Evolutionary conservation across 2,113 vertebrate species (phyloP).

Genomic region (Thomomys bottae): DNA sequence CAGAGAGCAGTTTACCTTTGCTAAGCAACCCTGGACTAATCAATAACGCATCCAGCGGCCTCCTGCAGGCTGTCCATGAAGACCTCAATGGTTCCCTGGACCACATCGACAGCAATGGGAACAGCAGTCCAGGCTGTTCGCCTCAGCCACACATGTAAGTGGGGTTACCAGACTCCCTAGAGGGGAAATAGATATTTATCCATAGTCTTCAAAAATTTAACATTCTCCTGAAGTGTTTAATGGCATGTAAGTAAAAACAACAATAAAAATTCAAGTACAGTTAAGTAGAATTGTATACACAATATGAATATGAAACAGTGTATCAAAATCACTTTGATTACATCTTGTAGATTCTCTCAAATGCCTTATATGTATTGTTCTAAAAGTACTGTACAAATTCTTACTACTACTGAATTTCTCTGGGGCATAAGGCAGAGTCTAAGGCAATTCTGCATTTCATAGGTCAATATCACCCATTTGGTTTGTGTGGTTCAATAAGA

Average conservation of each 20-base stretch:
- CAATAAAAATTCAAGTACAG: neutral
- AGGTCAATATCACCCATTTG: constrained; percentile 77
- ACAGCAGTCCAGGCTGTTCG: constrained; percentile 97
- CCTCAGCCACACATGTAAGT: constrained; percentile 98
- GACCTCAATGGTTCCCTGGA: constrained; percentile 97
- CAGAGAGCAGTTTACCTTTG: constrained; percentile 98
- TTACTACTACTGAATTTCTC: constrained; percentile 12
- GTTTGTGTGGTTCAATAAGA: constrained; percentile 70
- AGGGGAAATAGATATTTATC: neutral
- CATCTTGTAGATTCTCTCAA: constrained; percentile 38
- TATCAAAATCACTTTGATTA: constrained; percentile 33
- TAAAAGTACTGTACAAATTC: constrained; percentile 4
- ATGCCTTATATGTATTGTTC: constrained; percentile 32
- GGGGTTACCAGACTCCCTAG: constrained; percentile 57
- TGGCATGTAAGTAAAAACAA: constrained; percentile 18
- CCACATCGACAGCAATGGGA: constrained; percentile 98
- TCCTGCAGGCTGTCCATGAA: constrained; percentile 94
- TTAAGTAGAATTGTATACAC: neutral
- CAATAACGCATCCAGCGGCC: constrained; percentile 94
- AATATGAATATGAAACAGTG: neutral
- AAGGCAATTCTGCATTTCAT: constrained; percentile 40
- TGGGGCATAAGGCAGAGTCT: neutral
- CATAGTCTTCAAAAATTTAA: constrained; percentile 39
- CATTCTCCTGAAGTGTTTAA: constrained; percentile 59
- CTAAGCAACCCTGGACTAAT: constrained; percentile 96